These are phyloP conservation scores for Agrilus biguttatus DNA, from an alignment of 2,888 invertebrate species.

Conservation along the genomic window DNA sequence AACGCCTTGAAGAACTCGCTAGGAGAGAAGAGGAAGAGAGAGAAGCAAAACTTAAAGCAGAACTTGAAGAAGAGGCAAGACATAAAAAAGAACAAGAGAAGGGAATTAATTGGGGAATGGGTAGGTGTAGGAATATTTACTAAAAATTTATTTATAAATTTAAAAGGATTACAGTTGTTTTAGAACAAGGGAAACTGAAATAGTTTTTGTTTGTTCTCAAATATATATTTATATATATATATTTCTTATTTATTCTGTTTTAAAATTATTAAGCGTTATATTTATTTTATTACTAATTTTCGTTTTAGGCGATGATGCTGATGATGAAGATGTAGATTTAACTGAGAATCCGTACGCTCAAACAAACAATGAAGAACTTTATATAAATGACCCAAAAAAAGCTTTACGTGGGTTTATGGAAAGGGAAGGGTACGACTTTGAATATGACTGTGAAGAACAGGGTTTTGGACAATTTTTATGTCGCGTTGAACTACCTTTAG, in stretches of 20 bases:
- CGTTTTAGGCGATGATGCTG: constrained; percentile 57
- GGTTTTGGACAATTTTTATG: constrained; percentile 78
- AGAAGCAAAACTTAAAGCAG: constrained; percentile 34
- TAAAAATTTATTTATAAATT: no score
- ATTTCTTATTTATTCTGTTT: no score
- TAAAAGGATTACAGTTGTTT: no score
- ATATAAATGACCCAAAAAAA: constrained; percentile 90
- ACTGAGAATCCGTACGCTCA: constrained; percentile 72
- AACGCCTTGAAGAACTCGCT: constrained; percentile 24
- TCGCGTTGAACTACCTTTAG: constrained; percentile 67
- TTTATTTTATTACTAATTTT: neutral
- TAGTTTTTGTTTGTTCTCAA: no score
- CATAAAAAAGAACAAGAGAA: constrained; percentile 42
- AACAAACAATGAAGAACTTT: constrained; percentile 74
- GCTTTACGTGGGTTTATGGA: constrained; percentile 89
- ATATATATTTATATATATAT: no score
- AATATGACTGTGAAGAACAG: constrained; percentile 76
- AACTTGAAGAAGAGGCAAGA: constrained; percentile 36
- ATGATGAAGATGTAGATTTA: constrained; percentile 66
- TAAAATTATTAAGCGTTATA: no score
- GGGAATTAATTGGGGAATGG: constrained; percentile 91
- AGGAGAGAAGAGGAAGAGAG: constrained; percentile 29
- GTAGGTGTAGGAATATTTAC: constrained; percentile 30
- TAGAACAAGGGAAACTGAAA: neutral
- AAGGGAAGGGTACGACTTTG: constrained; percentile 73